These are phyloP conservation scores for Pagrus major DNA, from an alignment of 2,113 vertebrate species.

Conservation along the genomic window DNA sequence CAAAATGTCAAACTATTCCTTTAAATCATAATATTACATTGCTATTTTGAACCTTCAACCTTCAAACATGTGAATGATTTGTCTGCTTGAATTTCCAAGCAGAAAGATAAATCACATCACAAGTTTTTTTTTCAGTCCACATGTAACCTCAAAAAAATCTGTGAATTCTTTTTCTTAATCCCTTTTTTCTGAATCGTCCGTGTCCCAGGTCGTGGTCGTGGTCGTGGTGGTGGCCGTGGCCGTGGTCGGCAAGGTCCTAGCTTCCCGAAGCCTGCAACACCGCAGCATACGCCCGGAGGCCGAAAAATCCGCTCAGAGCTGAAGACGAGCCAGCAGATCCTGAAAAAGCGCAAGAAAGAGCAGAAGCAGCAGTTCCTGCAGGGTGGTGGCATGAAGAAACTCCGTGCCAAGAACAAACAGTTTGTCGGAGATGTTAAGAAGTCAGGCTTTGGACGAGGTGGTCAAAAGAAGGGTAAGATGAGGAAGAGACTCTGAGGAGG, in stretches of 20 bases:
- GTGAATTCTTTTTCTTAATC: neutral
- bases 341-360: conserved; percentile 88
- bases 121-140: neutral
- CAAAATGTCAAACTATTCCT: too few relatives aligned
- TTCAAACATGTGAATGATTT: neutral
- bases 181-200: neutral
- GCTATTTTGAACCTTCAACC: neutral
- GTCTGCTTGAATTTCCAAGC: neutral
- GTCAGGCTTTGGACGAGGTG: conserved; percentile 89
- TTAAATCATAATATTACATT: neutral
- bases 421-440: conserved; percentile 85
- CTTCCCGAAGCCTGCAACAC: neutral
- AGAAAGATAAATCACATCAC: neutral
- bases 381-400: conserved; percentile 88
- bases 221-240: conserved; percentile 57
- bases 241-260: conserved; percentile 17
- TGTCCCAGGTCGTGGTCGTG: conserved; percentile 67
- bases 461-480: conserved; percentile 91
- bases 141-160: neutral
- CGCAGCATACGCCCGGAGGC: conserved; percentile 40
- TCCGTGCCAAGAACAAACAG: conserved; percentile 83
- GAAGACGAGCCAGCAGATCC: conserved; percentile 90
- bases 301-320: conserved; percentile 87
- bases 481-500: conserved; percentile 87
- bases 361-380: conserved; percentile 93